Base-by-base conservation (phyloP, 2,113 vertebrate genomes). In the Cinclus cinclus region DNA sequence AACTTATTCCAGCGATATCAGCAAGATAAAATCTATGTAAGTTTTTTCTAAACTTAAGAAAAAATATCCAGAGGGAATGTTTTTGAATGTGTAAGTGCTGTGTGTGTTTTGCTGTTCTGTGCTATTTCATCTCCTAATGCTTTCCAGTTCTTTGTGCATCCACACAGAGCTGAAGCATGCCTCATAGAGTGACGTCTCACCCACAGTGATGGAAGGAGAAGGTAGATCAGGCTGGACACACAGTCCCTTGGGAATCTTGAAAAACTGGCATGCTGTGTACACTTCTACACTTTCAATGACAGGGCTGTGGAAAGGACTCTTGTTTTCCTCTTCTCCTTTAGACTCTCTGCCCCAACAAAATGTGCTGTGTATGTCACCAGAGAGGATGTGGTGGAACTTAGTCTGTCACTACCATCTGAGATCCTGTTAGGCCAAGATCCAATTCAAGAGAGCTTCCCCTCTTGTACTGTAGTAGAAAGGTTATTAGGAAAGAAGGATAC, bases 21-120 rank as follows among this genome's bases (percentile, higher is more conserved):
- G 94, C 98, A 98, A 91, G 97, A 98, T 88, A 98, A 97, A 83
- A 99, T 99, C 90, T 99, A 99, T 24, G 99, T 99, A 91, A 99
- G 99, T 98, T 47, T 80, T 50, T 77, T 63, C 15, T 74, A 20
- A 58, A 52, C 35, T 49, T 39, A 68, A 53, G 44, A 53, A 67
- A 67, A 88, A 91, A 68, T 75, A 77, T 5, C 67, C 55, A 50
- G 56, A 53, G 68, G 39, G 24, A 64, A 42, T 71, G 39, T 59
- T 93, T 91, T 60, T 49, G 16, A 69, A 46, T 31, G 52, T 27
- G 6, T 31, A 46, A 83, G 33, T n/a, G 28, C 44, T 58, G 3
- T 62, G 23, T 59, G 42, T 73, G 49, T 94, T 91, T 88, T 58
- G 49, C 37, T 83, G 19, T 58, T 94, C 49, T 68, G 33, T 79